Conservation (phyloP, 2,888 invertebrate genomes). For the Petrolisthes cinctipes region DNA sequence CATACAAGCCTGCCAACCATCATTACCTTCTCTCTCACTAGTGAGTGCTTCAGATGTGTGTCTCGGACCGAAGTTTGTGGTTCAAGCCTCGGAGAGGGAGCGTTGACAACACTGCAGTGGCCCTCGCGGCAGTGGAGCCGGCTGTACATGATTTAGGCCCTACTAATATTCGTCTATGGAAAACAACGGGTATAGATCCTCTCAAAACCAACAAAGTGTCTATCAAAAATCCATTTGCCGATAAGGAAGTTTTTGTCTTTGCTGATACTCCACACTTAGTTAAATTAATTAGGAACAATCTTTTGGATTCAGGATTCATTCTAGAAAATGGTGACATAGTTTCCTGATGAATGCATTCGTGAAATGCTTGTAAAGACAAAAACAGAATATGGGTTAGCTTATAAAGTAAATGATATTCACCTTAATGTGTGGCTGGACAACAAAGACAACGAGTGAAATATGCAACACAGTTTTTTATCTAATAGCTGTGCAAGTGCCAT, state of each 20-base stretch:
- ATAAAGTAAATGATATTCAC: background rate
- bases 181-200: background rate
- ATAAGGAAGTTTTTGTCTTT: constrained; percentile 26
- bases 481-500: background rate
- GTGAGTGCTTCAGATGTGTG: too few species aligned
- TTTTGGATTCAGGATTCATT: background rate
- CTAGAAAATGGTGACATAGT: constrained; percentile 6
- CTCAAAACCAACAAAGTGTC: background rate
- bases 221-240: background rate
- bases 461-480: background rate
- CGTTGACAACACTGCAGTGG: too few species aligned
- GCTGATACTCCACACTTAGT: constrained; percentile 16
- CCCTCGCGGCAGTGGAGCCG: too few species aligned
- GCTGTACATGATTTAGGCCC: constrained; percentile 12
- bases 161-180: background rate
- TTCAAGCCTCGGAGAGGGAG: too few species aligned
- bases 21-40: too few species aligned
- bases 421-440: constrained; percentile 4
- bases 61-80: too few species aligned
- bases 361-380: constrained; percentile 3
- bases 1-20: too few species aligned
- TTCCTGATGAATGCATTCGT: background rate
- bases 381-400: background rate
- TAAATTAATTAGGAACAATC: constrained; percentile 7
- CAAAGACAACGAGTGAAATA: background rate